A percentile compares a stretch with the other conserved stretches of the same genome.
Evolutionary conservation across 2,888 invertebrate genomes (phyloP).

Genomic region (Agrotis exclamationis): DNA sequence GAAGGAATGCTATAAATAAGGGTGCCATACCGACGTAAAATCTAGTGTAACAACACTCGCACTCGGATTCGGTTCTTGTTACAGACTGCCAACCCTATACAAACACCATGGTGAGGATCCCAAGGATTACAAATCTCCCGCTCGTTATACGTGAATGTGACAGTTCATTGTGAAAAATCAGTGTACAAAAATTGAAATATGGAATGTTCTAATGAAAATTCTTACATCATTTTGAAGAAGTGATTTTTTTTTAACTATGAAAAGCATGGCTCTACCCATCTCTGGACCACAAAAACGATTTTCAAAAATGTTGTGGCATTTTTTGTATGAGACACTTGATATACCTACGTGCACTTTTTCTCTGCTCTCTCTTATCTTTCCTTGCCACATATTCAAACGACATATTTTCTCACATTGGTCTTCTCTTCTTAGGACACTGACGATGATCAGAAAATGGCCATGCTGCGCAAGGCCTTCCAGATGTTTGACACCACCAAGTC

Average conservation of each 20-base stretch:
- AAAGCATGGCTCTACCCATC: neutral
- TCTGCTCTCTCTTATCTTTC: neutral
- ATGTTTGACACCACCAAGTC: slow-evolving; percentile 99
- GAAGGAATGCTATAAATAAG: slow-evolving; percentile 89
- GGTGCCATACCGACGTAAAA: slow-evolving; percentile 83
- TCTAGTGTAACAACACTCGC: slow-evolving; percentile 91
- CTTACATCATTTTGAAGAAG: slow-evolving; percentile 36
- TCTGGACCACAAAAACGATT: neutral
- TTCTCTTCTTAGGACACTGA: slow-evolving; percentile 87
- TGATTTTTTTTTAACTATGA: slow-evolving; percentile 25
- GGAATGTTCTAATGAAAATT: slow-evolving; percentile 6
- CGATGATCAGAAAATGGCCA: slow-evolving; percentile 96
- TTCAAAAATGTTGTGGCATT: neutral
- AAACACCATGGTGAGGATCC: slow-evolving; percentile 86
- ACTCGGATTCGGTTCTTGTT: slow-evolving; percentile 90
- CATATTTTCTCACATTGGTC: slow-evolving; percentile 26
- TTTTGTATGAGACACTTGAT: no score
- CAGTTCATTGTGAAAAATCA: slow-evolving; percentile 51
- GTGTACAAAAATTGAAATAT: slow-evolving; percentile 26
- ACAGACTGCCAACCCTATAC: slow-evolving; percentile 82
- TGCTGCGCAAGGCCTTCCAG: slow-evolving; percentile 98
- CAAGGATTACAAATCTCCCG: slow-evolving; percentile 62
- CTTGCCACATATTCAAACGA: neutral
- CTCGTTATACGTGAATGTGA: slow-evolving; percentile 68
- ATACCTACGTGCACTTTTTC: neutral